Evolutionary conservation across 2,113 vertebrate species (phyloP), one percentile per base, ranked within the genome.

Genomic region (Catharus bicknelli): DNA sequence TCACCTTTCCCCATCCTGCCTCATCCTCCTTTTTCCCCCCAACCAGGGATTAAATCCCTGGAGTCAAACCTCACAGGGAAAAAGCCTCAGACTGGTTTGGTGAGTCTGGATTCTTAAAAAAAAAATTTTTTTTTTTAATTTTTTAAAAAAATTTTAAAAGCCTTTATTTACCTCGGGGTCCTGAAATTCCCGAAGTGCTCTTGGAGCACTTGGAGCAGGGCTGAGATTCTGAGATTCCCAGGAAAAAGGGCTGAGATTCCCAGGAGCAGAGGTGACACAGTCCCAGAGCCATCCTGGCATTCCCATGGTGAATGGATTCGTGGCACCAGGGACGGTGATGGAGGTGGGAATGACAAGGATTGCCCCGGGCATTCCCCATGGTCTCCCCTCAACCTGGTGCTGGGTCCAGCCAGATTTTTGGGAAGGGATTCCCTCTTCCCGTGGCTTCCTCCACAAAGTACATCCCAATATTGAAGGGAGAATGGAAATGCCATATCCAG

Each of bases 361-460:
- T 21, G 19, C 12, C 55, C 48, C 0, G 0, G 82, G 21, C 29
- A n/a, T 68, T 61, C 54, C 30, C 51, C 45, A 0, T 0, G 2
- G 82, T 40, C 5, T 19, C 32, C 27, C 61, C 34, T 42, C 47
- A 20, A 3, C 1, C 16, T 13, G 19, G 8, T 14, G 61, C 19
- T 10, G 19, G n/a, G 16, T 54, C 55, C 34, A 38, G 34, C 1
- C n/a, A 26, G 59, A 15, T 30, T 84, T 70, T 7, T 51, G 36
- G 67, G 43, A 70, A 54, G 18, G 21, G 12, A 43, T 74, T 92
- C 17, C 16, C 26, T 59, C 27, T 36, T 26, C 32, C 47, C 4
- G 1, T 30, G 63, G 22, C 34, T 91, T 67, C 8, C 16, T 54
- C 34, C 59, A 34, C 8, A 9, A 74, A 74, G 34, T 0, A 12